Conservation (phyloP, 2,888 invertebrate genomes). For the Chorisops tibialis region DNA sequence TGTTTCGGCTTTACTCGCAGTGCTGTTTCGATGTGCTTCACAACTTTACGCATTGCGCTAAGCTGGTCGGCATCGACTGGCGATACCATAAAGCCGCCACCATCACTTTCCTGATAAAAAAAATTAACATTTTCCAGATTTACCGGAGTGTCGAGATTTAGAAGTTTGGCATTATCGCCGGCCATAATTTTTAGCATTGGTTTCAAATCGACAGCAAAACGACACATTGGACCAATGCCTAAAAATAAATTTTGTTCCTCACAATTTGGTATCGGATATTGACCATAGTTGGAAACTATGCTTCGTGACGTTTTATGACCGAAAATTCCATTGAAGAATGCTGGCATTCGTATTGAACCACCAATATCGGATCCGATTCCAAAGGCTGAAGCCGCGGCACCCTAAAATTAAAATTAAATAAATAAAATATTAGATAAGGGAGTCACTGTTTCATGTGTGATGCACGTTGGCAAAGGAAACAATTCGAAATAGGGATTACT, state of each 20-base stretch:
- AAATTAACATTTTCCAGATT: conserved; percentile 66
- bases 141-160: conserved; percentile 66
- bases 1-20: conserved; percentile 62
- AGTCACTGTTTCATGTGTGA: no score
- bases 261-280: conserved; percentile 67
- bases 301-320: conserved; percentile 83
- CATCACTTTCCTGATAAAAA: conserved; percentile 79
- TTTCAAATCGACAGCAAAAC: conserved; percentile 78
- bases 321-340: conserved; percentile 90
- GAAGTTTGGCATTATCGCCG: conserved; percentile 57
- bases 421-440: conserved; percentile 3
- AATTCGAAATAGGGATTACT: no score
- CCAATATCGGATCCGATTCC: conserved; percentile 94
- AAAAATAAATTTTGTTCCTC: conserved; percentile 57
- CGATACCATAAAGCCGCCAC: conserved; percentile 67
- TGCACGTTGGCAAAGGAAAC: no score
- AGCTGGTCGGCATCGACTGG: conserved; percentile 72
- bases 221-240: conserved; percentile 79
- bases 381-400: conserved; percentile 79
- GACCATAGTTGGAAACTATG: conserved; percentile 76
- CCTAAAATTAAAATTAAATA: conserved; percentile 55
- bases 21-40: conserved; percentile 60
- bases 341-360: conserved; percentile 94
- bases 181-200: conserved; percentile 73
- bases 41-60: conserved; percentile 61